These are phyloP conservation scores for Istiophorus platypterus DNA, from an alignment of 2,113 vertebrate genomes.

Conservation along the genomic window DNA sequence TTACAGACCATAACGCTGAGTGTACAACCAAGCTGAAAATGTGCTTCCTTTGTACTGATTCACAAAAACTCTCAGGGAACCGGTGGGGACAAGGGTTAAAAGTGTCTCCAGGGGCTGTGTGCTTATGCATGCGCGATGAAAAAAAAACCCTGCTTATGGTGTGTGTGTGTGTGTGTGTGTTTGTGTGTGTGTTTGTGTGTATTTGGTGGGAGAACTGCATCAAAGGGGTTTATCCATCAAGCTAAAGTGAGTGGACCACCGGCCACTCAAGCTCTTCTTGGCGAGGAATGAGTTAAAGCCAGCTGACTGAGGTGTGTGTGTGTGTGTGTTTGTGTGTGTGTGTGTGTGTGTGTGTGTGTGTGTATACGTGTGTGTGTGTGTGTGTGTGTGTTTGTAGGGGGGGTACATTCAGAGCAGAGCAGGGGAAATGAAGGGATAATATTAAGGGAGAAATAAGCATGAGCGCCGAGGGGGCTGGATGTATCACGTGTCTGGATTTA, in stretches of 20 bases:
- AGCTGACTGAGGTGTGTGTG: constrained; percentile 71
- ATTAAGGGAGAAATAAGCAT: constrained; percentile 76
- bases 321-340: too few species aligned
- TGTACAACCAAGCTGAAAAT: constrained; percentile 57
- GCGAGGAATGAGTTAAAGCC: constrained; percentile 78
- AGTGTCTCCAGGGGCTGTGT: constrained; percentile 29
- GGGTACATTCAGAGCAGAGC: constrained; percentile 64
- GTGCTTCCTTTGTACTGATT: constrained; percentile 64
- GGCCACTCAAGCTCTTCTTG: constrained; percentile 25
- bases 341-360: too few species aligned
- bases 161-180: constrained; percentile 14
- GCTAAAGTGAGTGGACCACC: background rate
- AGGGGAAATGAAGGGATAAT: constrained; percentile 82
- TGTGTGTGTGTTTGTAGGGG: too few species aligned
- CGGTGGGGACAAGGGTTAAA: constrained; percentile 35
- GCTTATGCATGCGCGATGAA: constrained; percentile 11
- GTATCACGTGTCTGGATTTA: constrained; percentile 77
- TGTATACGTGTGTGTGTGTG: too few species aligned
- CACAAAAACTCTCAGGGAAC: constrained; percentile 36
- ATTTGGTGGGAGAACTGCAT: constrained; percentile 31
- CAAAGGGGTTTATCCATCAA: constrained; percentile 30
- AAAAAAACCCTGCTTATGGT: background rate
- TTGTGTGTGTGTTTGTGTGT: too few species aligned
- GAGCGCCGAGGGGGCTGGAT: constrained; percentile 66
- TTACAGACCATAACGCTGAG: constrained; percentile 41